phyloP scores from a whole-genome alignment of 1,140 invertebrate species.

The Drosophila neocordata region DNA sequence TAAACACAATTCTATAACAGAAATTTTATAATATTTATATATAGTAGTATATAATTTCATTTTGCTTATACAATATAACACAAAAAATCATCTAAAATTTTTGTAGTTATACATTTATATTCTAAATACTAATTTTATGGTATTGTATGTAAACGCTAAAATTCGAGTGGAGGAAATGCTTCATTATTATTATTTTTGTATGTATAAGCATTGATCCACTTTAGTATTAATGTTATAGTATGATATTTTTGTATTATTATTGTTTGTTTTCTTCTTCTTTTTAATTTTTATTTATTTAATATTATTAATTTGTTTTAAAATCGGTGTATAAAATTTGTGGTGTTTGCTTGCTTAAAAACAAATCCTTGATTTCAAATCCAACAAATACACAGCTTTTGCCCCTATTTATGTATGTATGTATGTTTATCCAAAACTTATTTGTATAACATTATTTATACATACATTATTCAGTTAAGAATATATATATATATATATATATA shows the following conservation, averaged over 20 bases:
- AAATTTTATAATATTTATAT: background rate
- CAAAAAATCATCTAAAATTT: conserved; percentile 60
- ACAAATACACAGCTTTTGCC: conserved; percentile 59
- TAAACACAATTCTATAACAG: conserved; percentile 3
- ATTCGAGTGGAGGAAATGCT: conserved; percentile 23
- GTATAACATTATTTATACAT: conserved; percentile 23
- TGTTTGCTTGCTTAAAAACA: conserved; percentile 52
- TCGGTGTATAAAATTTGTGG: conserved; percentile 78
- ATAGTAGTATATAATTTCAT: background rate
- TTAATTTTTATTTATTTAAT: background rate
- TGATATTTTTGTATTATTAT: conserved; percentile 59
- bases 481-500: conserved; percentile 17
- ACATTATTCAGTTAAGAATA: background rate
- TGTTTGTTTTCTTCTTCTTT: conserved; percentile 13
- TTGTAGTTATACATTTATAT: conserved; percentile 45
- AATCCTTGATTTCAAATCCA: conserved; percentile 60
- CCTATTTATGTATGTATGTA: conserved; percentile 44
- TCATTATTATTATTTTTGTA: background rate
- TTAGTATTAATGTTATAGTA: conserved; percentile 41
- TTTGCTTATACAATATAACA: conserved; percentile 28
- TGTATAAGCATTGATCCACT: conserved; percentile 30
- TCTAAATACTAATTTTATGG: conserved; percentile 18
- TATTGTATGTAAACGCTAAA: conserved; percentile 34
- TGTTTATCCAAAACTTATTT: conserved; percentile 70
- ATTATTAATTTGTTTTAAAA: conserved; percentile 56